Conservation (phyloP, 2,888 invertebrate genomes). For the Polydrusus cervinus region DNA sequence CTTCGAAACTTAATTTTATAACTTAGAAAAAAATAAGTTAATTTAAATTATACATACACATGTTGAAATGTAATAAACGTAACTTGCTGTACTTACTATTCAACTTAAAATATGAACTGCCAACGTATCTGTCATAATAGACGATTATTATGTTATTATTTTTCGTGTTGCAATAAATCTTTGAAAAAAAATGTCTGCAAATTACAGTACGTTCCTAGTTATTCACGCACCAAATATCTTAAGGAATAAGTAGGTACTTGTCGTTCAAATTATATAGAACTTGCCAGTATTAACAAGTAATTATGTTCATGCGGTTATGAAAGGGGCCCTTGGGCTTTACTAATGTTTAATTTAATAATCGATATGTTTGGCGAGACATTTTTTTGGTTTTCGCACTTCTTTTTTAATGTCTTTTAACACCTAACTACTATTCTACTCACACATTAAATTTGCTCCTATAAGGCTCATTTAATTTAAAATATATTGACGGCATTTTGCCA, state of each 20-base stretch:
- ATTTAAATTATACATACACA: too few relatives aligned
- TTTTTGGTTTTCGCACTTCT: slow-evolving; percentile 5
- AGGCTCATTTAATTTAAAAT: too few relatives aligned
- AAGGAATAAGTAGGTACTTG: neutral
- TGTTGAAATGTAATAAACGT: too few relatives aligned
- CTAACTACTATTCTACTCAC: too few relatives aligned
- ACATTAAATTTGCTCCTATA: too few relatives aligned
- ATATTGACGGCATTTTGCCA: too few relatives aligned
- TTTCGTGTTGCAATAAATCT: slow-evolving; percentile 6
- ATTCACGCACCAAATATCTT: slow-evolving; percentile 32
- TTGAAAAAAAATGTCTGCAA: neutral
- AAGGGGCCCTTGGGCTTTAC: neutral
- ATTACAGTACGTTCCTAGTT: slow-evolving; percentile 21
- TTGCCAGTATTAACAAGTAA: slow-evolving; percentile 12
- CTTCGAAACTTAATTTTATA: too few relatives aligned
- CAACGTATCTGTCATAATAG: neutral
- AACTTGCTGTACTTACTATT: too few relatives aligned
- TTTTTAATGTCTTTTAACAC: too few relatives aligned
- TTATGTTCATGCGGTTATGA: slow-evolving; percentile 7
- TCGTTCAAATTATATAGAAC: slow-evolving; percentile 1
- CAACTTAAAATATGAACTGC: neutral
- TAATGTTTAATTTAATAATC: neutral
- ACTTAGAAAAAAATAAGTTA: too few relatives aligned
- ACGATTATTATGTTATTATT: neutral
- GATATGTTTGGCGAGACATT: neutral